Conservation (phyloP, 1,140 invertebrate genomes). For the Anastrepha obliqua region DNA sequence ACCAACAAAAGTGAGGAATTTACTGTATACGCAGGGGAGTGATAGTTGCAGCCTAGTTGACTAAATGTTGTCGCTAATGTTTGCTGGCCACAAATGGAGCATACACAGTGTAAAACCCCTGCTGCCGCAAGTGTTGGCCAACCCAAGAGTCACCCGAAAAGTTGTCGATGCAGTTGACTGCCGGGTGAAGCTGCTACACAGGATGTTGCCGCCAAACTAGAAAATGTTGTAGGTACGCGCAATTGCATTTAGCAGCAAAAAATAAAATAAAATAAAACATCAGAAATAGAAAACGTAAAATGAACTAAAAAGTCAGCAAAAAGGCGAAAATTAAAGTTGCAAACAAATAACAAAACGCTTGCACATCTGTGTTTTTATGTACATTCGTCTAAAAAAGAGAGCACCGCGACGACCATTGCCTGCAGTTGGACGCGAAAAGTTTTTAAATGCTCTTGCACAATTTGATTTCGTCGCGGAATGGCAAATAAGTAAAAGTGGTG, state of each 20-base stretch:
- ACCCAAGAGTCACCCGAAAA: neutral
- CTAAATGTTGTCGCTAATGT: constrained; percentile 50
- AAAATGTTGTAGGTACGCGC: constrained; percentile 42
- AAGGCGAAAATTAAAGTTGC: constrained; percentile 39
- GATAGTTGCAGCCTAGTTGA: neutral
- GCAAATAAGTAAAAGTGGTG: constrained; percentile 13
- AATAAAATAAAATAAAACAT: neutral
- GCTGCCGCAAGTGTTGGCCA: neutral
- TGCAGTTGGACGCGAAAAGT: constrained; percentile 44
- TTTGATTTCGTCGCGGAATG: constrained; percentile 25
- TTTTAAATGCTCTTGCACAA: constrained; percentile 48
- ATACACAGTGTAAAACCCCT: neutral
- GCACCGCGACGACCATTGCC: neutral
- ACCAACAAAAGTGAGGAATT: constrained; percentile 23
- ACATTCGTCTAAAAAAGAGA: neutral
- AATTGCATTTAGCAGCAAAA: constrained; percentile 26
- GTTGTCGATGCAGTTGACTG: neutral
- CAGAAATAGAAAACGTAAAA: neutral
- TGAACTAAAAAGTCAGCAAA: constrained; percentile 24
- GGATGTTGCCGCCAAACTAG: constrained; percentile 16
- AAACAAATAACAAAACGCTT: constrained; percentile 42
- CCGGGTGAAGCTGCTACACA: neutral
- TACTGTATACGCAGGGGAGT: neutral
- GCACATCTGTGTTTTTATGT: neutral
- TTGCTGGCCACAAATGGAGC: constrained; percentile 37